Conservation (phyloP, 2,113 vertebrate species). For the Corythornis vintsioides region DNA sequence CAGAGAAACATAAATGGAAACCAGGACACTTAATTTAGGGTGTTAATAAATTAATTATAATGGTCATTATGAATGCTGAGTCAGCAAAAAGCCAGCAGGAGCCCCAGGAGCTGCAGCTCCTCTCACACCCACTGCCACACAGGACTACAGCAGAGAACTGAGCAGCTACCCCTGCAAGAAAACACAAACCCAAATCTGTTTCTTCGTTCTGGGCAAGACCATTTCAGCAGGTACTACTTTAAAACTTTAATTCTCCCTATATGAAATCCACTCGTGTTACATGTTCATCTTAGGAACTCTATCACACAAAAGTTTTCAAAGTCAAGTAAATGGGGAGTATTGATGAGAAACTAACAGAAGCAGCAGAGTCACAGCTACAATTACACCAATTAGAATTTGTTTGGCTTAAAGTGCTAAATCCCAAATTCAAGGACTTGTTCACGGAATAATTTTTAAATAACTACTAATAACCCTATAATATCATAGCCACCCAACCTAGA, state of each 20-base stretch:
- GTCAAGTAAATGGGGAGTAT: not conserved
- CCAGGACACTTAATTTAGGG: not conserved
- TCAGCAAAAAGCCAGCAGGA: not conserved
- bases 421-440: not conserved
- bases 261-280: not conserved
- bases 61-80: accelerated
- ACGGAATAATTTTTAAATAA: not conserved
- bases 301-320: not conserved
- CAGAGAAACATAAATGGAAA: not conserved
- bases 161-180: not conserved
- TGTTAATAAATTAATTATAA: not conserved
- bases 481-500: not conserved
- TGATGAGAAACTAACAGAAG: not conserved
- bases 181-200: not conserved
- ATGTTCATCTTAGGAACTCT: not conserved
- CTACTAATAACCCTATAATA: not conserved
- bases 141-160: not conserved
- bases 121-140: not conserved
- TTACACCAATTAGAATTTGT: not conserved
- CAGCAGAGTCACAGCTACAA: not conserved
- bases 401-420: not conserved
- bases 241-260: not conserved
- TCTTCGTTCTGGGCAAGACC: not conserved
- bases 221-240: not conserved
- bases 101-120: not conserved